Conservation (phyloP, 2,113 vertebrate genomes). For the Elachura formosa region DNA sequence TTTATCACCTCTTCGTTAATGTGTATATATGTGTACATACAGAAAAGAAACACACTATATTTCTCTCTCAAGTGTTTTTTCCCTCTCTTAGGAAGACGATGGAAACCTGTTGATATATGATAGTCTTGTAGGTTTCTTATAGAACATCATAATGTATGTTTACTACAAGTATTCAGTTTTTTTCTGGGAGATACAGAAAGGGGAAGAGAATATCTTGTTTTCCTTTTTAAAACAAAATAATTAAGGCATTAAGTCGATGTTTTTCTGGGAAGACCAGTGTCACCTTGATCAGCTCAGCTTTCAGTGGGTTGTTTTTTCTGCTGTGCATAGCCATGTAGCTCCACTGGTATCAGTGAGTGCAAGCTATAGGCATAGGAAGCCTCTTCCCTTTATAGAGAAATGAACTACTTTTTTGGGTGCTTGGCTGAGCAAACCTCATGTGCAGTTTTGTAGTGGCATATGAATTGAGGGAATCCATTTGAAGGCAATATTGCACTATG, state of each 20-base stretch:
- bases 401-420: background rate
- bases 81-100: background rate
- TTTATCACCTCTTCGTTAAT: constrained; percentile 6
- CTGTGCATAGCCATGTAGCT: background rate
- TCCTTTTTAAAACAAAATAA: background rate
- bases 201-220: background rate
- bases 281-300: background rate
- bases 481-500: fast-evolving
- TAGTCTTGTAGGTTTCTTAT: background rate
- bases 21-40: fast-evolving
- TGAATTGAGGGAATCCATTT: background rate
- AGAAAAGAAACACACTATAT: background rate
- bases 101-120: background rate
- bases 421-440: background rate
- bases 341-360: background rate
- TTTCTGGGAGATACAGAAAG: background rate
- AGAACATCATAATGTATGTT: background rate
- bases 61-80: background rate
- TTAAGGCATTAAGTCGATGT: background rate
- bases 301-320: background rate
- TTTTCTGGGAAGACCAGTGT: background rate
- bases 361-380: background rate
- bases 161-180: background rate
- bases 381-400: background rate
- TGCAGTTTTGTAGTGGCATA: background rate